A percentile compares a stretch with the other conserved stretches of the same genome.
phyloP scores from a whole-genome alignment of 2,888 invertebrate species.

The Hydrotaea diabolus region DNA sequence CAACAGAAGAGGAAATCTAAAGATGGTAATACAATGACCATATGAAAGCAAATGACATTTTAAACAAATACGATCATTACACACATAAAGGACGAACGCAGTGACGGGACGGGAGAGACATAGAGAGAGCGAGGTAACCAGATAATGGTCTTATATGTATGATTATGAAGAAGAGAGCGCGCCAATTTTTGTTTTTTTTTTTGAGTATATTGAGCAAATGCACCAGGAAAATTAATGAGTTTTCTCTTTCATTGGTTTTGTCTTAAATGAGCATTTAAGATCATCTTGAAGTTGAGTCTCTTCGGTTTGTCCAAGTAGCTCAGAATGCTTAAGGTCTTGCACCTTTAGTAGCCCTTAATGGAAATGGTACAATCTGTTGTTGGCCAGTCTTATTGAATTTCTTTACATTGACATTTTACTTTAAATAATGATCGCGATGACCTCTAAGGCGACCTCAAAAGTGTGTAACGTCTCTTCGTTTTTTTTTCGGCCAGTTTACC shows the following conservation, averaged over 20 bases:
- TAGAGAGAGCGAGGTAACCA: conserved; percentile 23
- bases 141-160: conserved; percentile 12
- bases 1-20: conserved; percentile 5
- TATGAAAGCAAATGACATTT: conserved; percentile 63
- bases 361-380: too few species aligned
- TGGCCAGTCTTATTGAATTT: conserved; percentile 14
- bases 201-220: conserved; percentile 32
- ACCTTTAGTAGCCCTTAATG: conserved; percentile 14
- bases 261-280: conserved; percentile 64
- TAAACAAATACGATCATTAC: conserved; percentile 55
- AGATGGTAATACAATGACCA: conserved; percentile 57
- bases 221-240: conserved; percentile 38
- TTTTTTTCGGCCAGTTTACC: not conserved
- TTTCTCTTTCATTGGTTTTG: conserved; percentile 23
- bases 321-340: conserved; percentile 20
- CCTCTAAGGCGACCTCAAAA: conserved; percentile 69
- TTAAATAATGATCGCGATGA: conserved; percentile 66
- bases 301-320: not conserved
- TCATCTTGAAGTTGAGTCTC: conserved; percentile 52
- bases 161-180: conserved; percentile 10
- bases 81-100: conserved; percentile 12
- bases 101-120: too few species aligned
- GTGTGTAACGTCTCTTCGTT: conserved; percentile 61
- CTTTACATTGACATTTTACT: conserved; percentile 58
- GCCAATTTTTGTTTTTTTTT: not conserved